These are phyloP conservation scores for Jaculus jaculus DNA, from an alignment of 2,113 vertebrate genomes.

Conservation along the genomic window DNA sequence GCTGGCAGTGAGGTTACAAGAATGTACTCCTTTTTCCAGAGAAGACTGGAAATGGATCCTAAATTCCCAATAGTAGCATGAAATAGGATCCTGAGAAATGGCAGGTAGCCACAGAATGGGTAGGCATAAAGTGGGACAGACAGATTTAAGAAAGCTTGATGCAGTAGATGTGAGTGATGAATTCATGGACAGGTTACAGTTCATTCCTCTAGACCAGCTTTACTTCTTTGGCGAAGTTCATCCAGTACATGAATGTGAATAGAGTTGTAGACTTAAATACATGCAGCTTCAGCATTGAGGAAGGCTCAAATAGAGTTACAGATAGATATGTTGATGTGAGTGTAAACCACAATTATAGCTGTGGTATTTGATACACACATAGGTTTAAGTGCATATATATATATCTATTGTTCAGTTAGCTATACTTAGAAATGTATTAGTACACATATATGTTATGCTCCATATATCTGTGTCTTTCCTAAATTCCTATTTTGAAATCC, in stretches of 20 bases:
- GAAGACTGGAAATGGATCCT: not conserved
- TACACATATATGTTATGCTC: not conserved
- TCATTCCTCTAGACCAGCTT: not conserved
- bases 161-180: fast-evolving
- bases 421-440: not conserved
- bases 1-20: not conserved
- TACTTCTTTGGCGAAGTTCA: not conserved
- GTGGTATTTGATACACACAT: fast-evolving
- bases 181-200: not conserved
- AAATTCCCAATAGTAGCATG: not conserved
- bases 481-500: not conserved
- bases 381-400: fast-evolving
- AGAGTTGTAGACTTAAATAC: fast-evolving
- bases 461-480: not conserved
- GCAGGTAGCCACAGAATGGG: not conserved
- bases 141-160: not conserved
- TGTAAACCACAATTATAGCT: fast-evolving
- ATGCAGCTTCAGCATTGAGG: fast-evolving
- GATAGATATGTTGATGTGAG: fast-evolving
- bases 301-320: fast-evolving
- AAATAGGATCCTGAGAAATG: not conserved
- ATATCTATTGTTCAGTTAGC: too few relatives aligned
- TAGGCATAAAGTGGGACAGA: fast-evolving
- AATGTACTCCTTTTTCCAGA: not conserved
- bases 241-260: not conserved